A percentile compares a stretch with the other conserved stretches of the same genome.
Conservation (phyloP, 2,888 invertebrate species). For the Lacanobia wlatinum region DNA sequence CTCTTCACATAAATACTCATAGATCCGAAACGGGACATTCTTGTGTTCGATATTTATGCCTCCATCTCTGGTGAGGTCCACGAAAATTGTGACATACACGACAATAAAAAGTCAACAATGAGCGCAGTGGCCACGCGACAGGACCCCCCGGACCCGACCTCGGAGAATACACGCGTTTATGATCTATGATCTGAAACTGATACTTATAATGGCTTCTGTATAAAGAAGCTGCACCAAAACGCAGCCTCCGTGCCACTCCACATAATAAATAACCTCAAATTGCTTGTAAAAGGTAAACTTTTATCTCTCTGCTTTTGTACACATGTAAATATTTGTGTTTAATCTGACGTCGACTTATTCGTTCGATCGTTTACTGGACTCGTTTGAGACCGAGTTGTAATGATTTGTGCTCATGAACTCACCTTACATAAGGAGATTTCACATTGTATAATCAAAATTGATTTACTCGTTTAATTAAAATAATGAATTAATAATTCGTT, state of each 20-base stretch:
- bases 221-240: slow-evolving; percentile 87
- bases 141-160: slow-evolving; percentile 86
- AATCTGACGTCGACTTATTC: slow-evolving; percentile 82
- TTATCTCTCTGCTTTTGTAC: slow-evolving; percentile 84
- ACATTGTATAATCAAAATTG: slow-evolving; percentile 52
- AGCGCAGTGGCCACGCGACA: slow-evolving; percentile 79
- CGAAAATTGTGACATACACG: slow-evolving; percentile 85
- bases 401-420: slow-evolving; percentile 62
- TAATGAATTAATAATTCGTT: slow-evolving; percentile 55
- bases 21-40: slow-evolving; percentile 81
- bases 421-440: slow-evolving; percentile 34
- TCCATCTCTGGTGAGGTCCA: slow-evolving; percentile 79
- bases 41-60: slow-evolving; percentile 83
- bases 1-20: slow-evolving; percentile 79
- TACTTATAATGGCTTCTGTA: slow-evolving; percentile 91
- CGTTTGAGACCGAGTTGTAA: slow-evolving; percentile 62
- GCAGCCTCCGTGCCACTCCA: slow-evolving; percentile 73
- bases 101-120: slow-evolving; percentile 88
- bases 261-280: slow-evolving; percentile 89
- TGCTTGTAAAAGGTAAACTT: slow-evolving; percentile 89
- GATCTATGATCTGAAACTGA: slow-evolving; percentile 91
- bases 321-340: slow-evolving; percentile 87
- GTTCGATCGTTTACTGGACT: slow-evolving; percentile 72
- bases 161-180: slow-evolving; percentile 87
- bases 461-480: slow-evolving; percentile 55